These are phyloP conservation scores for Cryptoblepharus egeriae DNA, from an alignment of 2,797 vertebrate species.

Conservation along the genomic window DNA sequence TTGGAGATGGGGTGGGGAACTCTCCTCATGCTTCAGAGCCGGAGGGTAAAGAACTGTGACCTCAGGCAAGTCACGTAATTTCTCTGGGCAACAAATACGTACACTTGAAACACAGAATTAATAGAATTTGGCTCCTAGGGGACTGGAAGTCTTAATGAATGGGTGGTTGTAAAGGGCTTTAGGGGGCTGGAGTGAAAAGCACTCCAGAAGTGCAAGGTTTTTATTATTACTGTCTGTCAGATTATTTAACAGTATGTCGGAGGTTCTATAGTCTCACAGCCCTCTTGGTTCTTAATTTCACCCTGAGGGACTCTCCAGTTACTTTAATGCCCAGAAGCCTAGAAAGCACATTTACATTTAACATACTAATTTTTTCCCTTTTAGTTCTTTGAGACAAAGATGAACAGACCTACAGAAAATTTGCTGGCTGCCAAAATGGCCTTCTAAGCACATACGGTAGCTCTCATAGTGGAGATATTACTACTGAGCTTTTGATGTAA, in stretches of 20 bases:
- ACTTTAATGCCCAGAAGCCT: constrained; percentile 48
- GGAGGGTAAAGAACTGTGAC: neutral
- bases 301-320: constrained; percentile 40
- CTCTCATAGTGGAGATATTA: neutral
- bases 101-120: neutral
- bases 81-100: neutral
- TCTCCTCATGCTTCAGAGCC: neutral
- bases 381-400: constrained; percentile 23
- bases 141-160: constrained; percentile 26
- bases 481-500: neutral
- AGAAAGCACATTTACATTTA: constrained; percentile 37
- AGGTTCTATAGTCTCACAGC: constrained; percentile 29
- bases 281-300: constrained; percentile 43
- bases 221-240: constrained; percentile 46
- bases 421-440: constrained; percentile 21
- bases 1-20: neutral
- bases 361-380: constrained; percentile 2
- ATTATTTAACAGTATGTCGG: constrained; percentile 37
- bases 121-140: constrained; percentile 31
- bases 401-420: neutral
- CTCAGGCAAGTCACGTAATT: neutral
- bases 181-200: constrained; percentile 36
- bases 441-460: constrained; percentile 22
- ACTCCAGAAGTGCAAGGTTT: constrained; percentile 30
- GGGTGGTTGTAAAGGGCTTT: constrained; percentile 37